Conservation (phyloP, 2,797 vertebrate genomes). For the Stomatorhinus walkeri region DNA sequence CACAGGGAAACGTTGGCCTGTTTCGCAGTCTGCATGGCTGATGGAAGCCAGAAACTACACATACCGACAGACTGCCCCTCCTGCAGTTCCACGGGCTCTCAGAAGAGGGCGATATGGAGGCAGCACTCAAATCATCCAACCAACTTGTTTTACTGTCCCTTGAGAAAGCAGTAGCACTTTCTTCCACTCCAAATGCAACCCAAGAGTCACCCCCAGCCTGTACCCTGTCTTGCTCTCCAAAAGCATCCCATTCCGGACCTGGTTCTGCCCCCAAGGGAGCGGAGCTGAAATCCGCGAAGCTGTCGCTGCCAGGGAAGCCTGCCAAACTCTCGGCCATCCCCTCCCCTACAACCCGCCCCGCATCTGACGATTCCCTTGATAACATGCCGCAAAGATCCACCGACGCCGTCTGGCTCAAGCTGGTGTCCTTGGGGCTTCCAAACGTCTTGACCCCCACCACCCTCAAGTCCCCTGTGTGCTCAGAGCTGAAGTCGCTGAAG, state of each 20-base stretch:
- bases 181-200: conserved; percentile 67
- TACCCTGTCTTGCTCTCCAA: conserved; percentile 53
- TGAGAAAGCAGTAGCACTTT: conserved; percentile 44
- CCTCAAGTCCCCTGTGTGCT: conserved; percentile 41
- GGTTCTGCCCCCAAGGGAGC: conserved; percentile 59
- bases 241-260: conserved; percentile 70
- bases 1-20: not conserved
- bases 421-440: conserved; percentile 14
- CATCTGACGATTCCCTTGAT: conserved; percentile 28
- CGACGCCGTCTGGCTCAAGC: conserved; percentile 24
- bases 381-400: conserved; percentile 32
- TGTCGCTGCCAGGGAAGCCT: conserved; percentile 74
- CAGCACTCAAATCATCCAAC: conserved; percentile 44
- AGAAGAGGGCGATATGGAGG: conserved; percentile 40
- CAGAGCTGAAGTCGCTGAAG: conserved; percentile 58
- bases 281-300: conserved; percentile 92
- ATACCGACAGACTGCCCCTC: conserved; percentile 51
- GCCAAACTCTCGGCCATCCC: conserved; percentile 37
- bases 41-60: conserved; percentile 11
- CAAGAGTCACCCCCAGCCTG: conserved; percentile 58
- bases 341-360: conserved; percentile 54
- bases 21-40: not conserved
- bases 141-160: conserved; percentile 58
- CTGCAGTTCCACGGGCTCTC: conserved; percentile 40
- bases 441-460: conserved; percentile 49